Percentiles rank a stretch among this genome's conserved stretches.
Evolutionary conservation across 2,113 vertebrate genomes (phyloP).

Genomic region (Apteryx mantelli): DNA sequence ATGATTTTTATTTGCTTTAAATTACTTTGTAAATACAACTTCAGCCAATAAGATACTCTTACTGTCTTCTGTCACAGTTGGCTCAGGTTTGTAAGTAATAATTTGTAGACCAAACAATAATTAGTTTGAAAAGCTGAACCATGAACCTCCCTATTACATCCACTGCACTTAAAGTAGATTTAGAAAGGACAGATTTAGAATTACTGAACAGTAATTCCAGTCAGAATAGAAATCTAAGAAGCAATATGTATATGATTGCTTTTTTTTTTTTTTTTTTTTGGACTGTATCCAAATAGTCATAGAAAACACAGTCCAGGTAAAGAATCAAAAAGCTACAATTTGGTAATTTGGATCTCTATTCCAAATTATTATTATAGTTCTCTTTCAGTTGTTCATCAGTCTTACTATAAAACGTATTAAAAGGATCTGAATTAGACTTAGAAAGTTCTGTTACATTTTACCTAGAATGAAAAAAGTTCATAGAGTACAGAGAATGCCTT

Average conservation of each 20-base stretch:
- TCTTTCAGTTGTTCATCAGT: neutral
- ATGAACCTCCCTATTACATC: neutral
- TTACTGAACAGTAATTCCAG: neutral
- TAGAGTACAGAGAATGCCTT: neutral
- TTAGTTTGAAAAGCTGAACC: constrained; percentile 7
- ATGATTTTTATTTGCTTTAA: neutral
- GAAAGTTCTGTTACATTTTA: neutral
- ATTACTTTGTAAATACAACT: neutral
- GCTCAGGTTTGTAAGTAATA: neutral
- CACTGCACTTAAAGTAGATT: constrained; percentile 2
- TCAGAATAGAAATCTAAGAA: neutral
- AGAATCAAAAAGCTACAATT: neutral
- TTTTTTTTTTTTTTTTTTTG: neutral
- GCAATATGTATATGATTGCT: neutral
- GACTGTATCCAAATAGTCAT: neutral
- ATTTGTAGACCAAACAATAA: neutral
- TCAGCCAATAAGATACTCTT: neutral
- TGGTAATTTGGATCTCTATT: neutral
- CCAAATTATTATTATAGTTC: neutral
- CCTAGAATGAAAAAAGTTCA: neutral
- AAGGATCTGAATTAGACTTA: neutral
- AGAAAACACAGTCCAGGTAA: too few species aligned
- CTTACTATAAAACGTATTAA: neutral
- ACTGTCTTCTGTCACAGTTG: neutral
- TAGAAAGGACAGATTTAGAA: neutral